Evolutionary conservation across 2,113 vertebrate species (phyloP), one percentile per base, ranked within the genome.

Genomic region (Illadopsis cleaveri): DNA sequence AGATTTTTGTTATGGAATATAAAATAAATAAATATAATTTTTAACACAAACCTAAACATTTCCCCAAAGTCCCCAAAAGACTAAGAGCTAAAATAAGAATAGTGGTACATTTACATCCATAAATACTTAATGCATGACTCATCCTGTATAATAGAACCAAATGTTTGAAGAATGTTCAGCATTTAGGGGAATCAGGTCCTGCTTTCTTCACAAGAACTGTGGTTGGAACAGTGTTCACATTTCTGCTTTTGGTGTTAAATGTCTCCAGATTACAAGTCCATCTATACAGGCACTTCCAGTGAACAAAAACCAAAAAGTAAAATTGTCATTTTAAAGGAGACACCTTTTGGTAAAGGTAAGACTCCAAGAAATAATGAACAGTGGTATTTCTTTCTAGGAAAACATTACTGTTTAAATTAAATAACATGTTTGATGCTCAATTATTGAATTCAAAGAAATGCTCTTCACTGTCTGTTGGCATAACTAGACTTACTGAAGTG

Each of bases 81-180:
- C 3, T 37, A 40, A 93, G 50, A 71, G 47, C 82, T 92, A 88
- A 73, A 96, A 92, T 93, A 96, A 84, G 79, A 69, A 75, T 23
- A 72, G 56, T 44, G 77, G 64, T 78, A 69, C 96, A 94, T 95
- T 96, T 95, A 83, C 66, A 85, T 16, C 51, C 53, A 91, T 91
- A 94, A 94, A 96, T 96, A 82, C 73, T 97, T 96, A 90, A 96
- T 91, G 75, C 37, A 69, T 96, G 84, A 92, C 68, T 95, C 92
- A 95, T 73, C 23, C 45, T 90, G 38, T 83, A 75, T 84, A 94
- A 84, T 11, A 84, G 71, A 94, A 85, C 48, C 84, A 94, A 96
- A 94, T 88, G 47, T 64, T 25, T 86, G 33, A 86, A 92, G 54
- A 86, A 90, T 42, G 35, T 44, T 86, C 62, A 35, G 93, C 89